phyloP scores from a whole-genome alignment of 2,888 invertebrate species.

The Salpingus planirostris region DNA sequence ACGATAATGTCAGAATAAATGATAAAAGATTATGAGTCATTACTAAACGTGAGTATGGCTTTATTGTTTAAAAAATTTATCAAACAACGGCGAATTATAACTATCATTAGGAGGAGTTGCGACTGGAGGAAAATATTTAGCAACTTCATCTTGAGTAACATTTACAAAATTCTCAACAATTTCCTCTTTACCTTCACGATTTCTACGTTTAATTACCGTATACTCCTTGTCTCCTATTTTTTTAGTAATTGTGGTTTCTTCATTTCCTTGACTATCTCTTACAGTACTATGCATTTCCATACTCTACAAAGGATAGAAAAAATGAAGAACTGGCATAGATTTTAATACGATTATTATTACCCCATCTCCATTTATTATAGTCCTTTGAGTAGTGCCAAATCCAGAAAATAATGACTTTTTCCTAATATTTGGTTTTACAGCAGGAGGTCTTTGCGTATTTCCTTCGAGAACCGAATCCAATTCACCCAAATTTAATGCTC shows the following conservation, averaged over 20 bases:
- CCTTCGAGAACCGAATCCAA: constrained; percentile 22
- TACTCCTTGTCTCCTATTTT: constrained; percentile 35
- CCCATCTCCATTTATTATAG: constrained; percentile 49
- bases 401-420: constrained; percentile 39
- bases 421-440: constrained; percentile 37
- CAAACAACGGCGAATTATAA: constrained; percentile 20
- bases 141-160: constrained; percentile 30
- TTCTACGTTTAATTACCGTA: constrained; percentile 42
- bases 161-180: constrained; percentile 32
- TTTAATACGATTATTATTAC: constrained; percentile 23
- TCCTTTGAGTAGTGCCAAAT: no score
- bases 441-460: constrained; percentile 5
- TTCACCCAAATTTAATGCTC: constrained; percentile 34
- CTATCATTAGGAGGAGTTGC: constrained; percentile 23
- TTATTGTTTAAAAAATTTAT: background rate
- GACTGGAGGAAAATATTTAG: constrained; percentile 17
- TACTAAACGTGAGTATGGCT: constrained; percentile 1
- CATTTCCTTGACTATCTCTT: constrained; percentile 50
- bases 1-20: background rate
- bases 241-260: constrained; percentile 48
- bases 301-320: constrained; percentile 29
- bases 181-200: constrained; percentile 33
- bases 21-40: background rate
- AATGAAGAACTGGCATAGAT: no score
- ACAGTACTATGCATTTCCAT: constrained; percentile 48